Evolutionary conservation across 2,888 invertebrate genomes (phyloP), one percentile per base, ranked within the genome.

Genomic region (Eulithis prunata): DNA sequence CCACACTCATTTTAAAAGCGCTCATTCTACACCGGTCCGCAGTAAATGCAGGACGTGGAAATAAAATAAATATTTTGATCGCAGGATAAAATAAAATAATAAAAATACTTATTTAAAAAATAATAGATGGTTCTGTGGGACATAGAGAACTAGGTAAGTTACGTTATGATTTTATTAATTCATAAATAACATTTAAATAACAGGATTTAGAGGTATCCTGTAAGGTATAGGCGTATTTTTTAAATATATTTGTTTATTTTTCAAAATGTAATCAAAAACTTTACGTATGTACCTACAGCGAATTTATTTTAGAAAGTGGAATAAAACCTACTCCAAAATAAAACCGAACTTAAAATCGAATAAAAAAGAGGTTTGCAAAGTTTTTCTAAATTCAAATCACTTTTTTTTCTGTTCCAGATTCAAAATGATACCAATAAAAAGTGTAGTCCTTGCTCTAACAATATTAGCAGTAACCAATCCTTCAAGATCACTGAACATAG

Each of bases 11-110:
- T 74, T 70, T 47, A 71, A 71, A 75, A 62, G 73, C 81, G 78
- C 77, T 78, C 88, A 88, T 78, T 86, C 82, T 76, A 70, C 72
- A 71, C 58, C 71, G 73, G 75, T 74, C 68, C 78, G 77, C 79
- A 75, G 80, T 66, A 65, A 56, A 64, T 72, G 68, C 72, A 70
- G 66, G 77, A 81, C 85, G 84, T 76, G 71, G 62, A 60, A 49
- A 58, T 49, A 66, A 21, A n/a, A 47, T 28, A 57, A 53, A 38
- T 10, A n/a, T 14, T 38, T 8, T 12, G 36, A 7, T 8, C 6
- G 13, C 36, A 13, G n/a, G 52, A 53, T 12, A 47, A 28, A 52
- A 51, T 51, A 57, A 38, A 8, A 21, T 21, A 21, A 21, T 21
- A 21, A 21, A 13, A 11, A 5, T 14, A 14, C 11, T 41, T 14